Conservation (phyloP, 2,113 vertebrate species). For the Cettia cetti region DNA sequence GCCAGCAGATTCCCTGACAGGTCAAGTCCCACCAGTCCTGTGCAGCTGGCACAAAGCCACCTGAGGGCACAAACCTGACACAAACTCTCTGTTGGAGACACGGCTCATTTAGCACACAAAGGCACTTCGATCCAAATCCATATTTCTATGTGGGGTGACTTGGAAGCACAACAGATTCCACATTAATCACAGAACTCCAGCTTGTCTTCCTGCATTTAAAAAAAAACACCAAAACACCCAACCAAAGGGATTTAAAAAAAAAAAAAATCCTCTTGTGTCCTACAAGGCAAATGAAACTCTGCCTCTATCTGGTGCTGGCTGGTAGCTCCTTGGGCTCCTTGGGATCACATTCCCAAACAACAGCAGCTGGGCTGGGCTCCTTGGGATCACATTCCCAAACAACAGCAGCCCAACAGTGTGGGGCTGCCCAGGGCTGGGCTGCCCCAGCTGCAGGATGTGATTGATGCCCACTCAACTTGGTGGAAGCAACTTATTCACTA, state of each 20-base stretch:
- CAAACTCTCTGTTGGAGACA: neutral
- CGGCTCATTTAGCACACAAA: neutral
- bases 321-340: neutral
- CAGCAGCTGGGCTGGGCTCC: neutral
- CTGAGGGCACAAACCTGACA: neutral
- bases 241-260: neutral
- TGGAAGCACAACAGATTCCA: neutral
- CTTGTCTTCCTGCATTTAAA: neutral
- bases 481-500: neutral
- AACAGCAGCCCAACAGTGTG: fast-evolving
- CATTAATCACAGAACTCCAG: neutral
- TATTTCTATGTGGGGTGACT: neutral
- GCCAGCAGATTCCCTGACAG: neutral
- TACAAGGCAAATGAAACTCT: fast-evolving
- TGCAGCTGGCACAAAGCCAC: neutral
- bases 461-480: neutral
- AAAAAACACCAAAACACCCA: neutral
- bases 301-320: neutral
- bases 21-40: neutral
- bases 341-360: neutral
- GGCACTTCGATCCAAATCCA: neutral
- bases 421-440: fast-evolving
- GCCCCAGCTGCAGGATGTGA: neutral
- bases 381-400: neutral
- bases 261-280: neutral